Conservation (phyloP, 2,797 vertebrate species). For the Nyctibius grandis region DNA sequence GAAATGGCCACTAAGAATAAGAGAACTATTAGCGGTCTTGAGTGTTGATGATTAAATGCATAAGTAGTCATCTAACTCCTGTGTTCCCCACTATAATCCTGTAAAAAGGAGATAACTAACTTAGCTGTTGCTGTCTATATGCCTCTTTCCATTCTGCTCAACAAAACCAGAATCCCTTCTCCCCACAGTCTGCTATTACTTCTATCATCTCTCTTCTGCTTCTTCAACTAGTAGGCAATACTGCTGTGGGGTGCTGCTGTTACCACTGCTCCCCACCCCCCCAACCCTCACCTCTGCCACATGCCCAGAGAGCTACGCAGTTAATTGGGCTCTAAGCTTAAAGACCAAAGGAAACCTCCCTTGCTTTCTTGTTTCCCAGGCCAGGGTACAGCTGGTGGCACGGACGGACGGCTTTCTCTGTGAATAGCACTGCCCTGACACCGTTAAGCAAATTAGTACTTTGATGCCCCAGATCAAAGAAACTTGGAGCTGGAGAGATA, state of each 20-base stretch:
- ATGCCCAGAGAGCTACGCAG: accelerated
- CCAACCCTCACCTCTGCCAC: neutral
- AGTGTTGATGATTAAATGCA: neutral
- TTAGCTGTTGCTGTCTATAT: neutral
- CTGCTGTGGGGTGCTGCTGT: neutral
- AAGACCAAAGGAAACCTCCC: neutral
- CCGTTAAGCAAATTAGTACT: neutral
- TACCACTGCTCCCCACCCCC: neutral
- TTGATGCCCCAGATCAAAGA: neutral
- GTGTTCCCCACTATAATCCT: neutral
- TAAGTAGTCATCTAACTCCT: neutral
- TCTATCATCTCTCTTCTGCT: neutral
- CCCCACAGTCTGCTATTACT: neutral
- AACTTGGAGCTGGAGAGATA: neutral
- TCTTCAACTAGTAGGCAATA: neutral
- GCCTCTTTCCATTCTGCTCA: neutral
- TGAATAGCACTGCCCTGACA: neutral
- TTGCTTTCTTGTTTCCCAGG: neutral
- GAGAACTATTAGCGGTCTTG: neutral
- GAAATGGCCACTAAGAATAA: neutral
- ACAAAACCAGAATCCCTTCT: neutral
- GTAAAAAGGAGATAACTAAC: neutral
- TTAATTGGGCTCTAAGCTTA: neutral
- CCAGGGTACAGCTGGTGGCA: neutral
- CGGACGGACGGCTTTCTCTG: accelerated